Conservation (phyloP, 2,888 invertebrate genomes). For the Polietes domitor region DNA sequence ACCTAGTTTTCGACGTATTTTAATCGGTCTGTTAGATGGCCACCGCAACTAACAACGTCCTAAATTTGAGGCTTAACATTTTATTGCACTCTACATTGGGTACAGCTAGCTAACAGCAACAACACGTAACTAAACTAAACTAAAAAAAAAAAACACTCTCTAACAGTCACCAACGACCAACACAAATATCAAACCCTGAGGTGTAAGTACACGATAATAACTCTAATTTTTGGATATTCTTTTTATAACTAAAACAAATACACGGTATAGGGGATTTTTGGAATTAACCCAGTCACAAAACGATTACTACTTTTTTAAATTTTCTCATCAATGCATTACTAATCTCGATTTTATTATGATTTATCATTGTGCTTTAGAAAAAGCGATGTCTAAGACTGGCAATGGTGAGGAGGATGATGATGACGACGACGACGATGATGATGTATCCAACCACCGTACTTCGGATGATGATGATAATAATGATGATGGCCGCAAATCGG, state of each 20-base stretch:
- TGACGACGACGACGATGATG: slow-evolving; percentile 45
- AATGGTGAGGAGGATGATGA: slow-evolving; percentile 61
- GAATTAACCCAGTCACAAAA: slow-evolving; percentile 69
- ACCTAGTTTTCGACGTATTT: too few relatives aligned
- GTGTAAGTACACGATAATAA: slow-evolving; percentile 60
- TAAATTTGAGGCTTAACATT: too few relatives aligned
- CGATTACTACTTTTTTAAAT: slow-evolving; percentile 67
- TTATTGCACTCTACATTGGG: slow-evolving; percentile 45
- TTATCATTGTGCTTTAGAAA: slow-evolving; percentile 82
- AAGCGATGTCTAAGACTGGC: slow-evolving; percentile 85
- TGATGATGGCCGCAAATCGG: slow-evolving; percentile 83
- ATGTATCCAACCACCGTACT: slow-evolving; percentile 38
- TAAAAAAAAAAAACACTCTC: not conserved
- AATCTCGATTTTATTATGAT: slow-evolving; percentile 68
- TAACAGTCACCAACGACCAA: slow-evolving; percentile 59
- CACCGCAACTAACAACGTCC: too few relatives aligned
- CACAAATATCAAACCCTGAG: slow-evolving; percentile 43
- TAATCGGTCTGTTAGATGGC: too few relatives aligned
- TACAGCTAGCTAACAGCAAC: slow-evolving; percentile 2
- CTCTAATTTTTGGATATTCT: not conserved
- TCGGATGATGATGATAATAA: slow-evolving; percentile 78
- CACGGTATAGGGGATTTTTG: slow-evolving; percentile 50
- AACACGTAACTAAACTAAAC: slow-evolving; percentile 12
- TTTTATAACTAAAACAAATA: slow-evolving; percentile 28
- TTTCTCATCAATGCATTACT: slow-evolving; percentile 63